Evolutionary conservation across 2,113 vertebrate species (phyloP).

Genomic region (Oceanodroma tethys): DNA sequence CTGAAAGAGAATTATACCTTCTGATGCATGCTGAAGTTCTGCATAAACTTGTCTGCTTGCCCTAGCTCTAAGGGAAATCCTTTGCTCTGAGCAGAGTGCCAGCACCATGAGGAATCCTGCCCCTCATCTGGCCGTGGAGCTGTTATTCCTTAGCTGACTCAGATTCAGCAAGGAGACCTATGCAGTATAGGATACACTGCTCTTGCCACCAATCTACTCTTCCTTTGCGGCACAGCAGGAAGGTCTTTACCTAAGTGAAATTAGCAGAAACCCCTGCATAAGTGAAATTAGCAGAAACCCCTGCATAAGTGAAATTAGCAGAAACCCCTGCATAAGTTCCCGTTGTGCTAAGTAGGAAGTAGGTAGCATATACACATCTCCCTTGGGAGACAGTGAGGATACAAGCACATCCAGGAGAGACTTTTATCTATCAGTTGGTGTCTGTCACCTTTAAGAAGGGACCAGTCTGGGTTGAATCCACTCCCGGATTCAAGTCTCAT

Average conservation of each 20-base stretch:
- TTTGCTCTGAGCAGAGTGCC: not conserved
- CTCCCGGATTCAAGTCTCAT: not conserved
- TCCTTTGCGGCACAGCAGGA: not conserved
- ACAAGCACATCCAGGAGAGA: not conserved
- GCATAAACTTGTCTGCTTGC: not conserved
- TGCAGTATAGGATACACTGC: no score
- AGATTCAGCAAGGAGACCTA: not conserved
- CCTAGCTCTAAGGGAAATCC: not conserved
- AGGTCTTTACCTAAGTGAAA: not conserved
- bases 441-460: not conserved
- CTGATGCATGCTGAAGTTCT: not conserved
- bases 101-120: not conserved
- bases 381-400: not conserved
- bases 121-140: not conserved
- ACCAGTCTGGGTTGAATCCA: not conserved
- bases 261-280: not conserved
- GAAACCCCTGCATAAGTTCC: not conserved
- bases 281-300: not conserved
- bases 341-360: not conserved
- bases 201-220: not conserved
- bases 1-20: not conserved
- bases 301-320: not conserved
- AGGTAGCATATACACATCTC: not conserved
- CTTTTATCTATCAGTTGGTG: not conserved
- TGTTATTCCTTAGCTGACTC: not conserved